phyloP scores from a whole-genome alignment of 1,140 invertebrate genomes.

The Leguminivora glycinivorella region DNA sequence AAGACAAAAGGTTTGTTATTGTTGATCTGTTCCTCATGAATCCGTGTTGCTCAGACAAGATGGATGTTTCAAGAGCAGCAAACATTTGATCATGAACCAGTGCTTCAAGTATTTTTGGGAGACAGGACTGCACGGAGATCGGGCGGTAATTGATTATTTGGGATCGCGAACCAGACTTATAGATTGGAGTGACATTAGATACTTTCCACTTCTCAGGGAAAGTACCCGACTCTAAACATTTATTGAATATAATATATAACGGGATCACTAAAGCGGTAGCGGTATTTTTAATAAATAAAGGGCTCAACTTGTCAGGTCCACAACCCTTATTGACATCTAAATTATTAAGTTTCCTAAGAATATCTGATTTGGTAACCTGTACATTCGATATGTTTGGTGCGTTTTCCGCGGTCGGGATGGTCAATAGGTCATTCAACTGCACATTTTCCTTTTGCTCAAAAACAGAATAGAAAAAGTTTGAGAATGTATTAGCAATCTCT shows the following conservation, averaged over 20 bases:
- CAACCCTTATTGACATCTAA: not conserved
- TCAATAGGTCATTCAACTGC: not conserved
- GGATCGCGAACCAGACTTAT: not conserved
- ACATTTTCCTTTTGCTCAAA: not conserved
- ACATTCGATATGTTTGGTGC: not conserved
- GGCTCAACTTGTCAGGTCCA: not conserved
- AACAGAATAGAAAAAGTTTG: not conserved
- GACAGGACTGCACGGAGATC: not conserved
- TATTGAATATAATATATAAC: conserved; percentile 11
- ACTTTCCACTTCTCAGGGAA: conserved; percentile 16
- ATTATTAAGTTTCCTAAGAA: not conserved
- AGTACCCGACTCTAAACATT: not conserved
- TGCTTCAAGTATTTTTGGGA: conserved; percentile 22
- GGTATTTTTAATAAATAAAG: not conserved
- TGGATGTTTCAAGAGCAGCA: not conserved
- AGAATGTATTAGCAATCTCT: not conserved
- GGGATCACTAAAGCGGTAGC: not conserved
- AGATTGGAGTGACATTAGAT: conserved; percentile 13
- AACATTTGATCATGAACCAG: not conserved
- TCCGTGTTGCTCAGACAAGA: conserved; percentile 21
- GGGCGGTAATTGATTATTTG: conserved; percentile 16
- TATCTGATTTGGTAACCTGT: not conserved
- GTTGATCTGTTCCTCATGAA: conserved; percentile 32
- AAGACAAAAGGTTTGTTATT: conserved; percentile 33
- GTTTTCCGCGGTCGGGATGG: not conserved